Conservation (phyloP, 1,140 invertebrate species). For the Mercenaria mercenaria region DNA sequence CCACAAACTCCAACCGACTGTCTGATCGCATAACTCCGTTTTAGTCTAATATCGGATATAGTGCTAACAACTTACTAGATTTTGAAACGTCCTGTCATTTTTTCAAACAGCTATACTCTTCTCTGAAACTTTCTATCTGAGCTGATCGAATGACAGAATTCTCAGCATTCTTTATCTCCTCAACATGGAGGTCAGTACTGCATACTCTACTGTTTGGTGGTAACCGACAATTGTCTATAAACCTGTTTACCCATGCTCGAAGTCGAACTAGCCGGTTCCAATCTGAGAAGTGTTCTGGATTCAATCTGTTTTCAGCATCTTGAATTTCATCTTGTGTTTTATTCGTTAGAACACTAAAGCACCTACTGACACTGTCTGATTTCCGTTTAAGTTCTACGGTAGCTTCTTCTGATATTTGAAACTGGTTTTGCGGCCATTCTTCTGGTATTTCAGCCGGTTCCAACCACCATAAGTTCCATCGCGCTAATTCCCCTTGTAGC, state of each 20-base stretch:
- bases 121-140: too few relatives aligned
- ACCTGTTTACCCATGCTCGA: neutral
- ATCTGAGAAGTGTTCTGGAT: neutral
- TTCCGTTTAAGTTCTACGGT: neutral
- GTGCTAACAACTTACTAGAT: too few relatives aligned
- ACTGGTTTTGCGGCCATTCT: neutral
- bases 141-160: too few relatives aligned
- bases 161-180: too few relatives aligned
- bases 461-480: slow-evolving; percentile 43
- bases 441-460: slow-evolving; percentile 1
- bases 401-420: neutral
- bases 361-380: neutral
- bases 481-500: neutral
- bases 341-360: neutral
- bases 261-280: neutral
- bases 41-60: too few relatives aligned
- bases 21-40: too few relatives aligned
- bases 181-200: too few relatives aligned
- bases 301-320: neutral
- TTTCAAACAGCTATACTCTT: too few relatives aligned
- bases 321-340: too few relatives aligned
- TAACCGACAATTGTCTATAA: neutral
- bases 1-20: too few relatives aligned
- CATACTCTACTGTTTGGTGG: neutral
- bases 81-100: too few relatives aligned